phyloP scores from a whole-genome alignment of 2,888 invertebrate genomes.

The Cryptus viduatorius region DNA sequence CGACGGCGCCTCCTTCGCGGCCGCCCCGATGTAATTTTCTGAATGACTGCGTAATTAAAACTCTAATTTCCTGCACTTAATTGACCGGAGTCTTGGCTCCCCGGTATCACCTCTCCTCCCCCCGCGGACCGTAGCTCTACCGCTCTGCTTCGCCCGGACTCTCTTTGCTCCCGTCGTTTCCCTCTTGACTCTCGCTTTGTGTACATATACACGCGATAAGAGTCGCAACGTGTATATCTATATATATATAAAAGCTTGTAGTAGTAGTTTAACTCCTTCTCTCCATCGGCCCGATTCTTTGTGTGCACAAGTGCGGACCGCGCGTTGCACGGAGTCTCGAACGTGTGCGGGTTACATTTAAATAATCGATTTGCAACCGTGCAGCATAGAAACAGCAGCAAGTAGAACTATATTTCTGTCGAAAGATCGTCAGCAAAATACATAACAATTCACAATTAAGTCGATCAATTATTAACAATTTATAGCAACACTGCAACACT shows the following conservation, averaged over 20 bases:
- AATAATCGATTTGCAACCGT: slow-evolving; percentile 75
- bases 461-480: neutral
- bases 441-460: neutral
- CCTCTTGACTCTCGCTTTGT: slow-evolving; percentile 65
- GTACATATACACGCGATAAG: slow-evolving; percentile 21
- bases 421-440: slow-evolving; percentile 3
- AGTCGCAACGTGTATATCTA: slow-evolving; percentile 32
- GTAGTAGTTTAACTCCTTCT: slow-evolving; percentile 18
- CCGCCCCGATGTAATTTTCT: slow-evolving; percentile 84
- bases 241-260: neutral
- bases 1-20: slow-evolving; percentile 81
- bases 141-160: slow-evolving; percentile 62
- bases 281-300: slow-evolving; percentile 62
- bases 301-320: slow-evolving; percentile 68
- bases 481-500: too few species aligned
- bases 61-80: slow-evolving; percentile 85
- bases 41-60: slow-evolving; percentile 85
- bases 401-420: slow-evolving; percentile 8
- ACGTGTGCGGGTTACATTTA: slow-evolving; percentile 68
- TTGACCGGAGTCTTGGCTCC: slow-evolving; percentile 84
- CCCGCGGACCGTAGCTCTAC: slow-evolving; percentile 64
- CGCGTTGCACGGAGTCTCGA: neutral
- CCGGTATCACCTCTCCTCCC: slow-evolving; percentile 59
- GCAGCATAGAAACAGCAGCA: slow-evolving; percentile 36
- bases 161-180: slow-evolving; percentile 64